Base-by-base conservation (phyloP, 92 coral and sea anemone species). In the Palythoa grandiflora region DNA sequence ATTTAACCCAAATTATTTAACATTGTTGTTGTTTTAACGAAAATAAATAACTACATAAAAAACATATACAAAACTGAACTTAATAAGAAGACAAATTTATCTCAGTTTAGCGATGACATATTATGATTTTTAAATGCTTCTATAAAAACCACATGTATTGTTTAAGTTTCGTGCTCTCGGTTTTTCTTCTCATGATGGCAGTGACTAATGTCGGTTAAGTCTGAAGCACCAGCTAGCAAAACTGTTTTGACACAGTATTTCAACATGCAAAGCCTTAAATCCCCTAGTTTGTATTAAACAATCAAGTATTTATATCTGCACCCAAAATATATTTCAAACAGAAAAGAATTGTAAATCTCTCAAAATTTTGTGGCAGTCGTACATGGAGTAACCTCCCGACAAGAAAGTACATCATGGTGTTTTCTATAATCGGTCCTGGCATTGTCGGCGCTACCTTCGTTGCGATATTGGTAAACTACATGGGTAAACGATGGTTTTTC, bases 361-460 rank as follows among this genome's bases (percentile, higher is more conserved):
- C 54, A 73, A 44, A 38, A 28, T 28, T 15, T 44, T 73, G 14
- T 38, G 39, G 6, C 36, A 11, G 16, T 59, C 5, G 6, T 17
- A 50, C 19, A 14, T 48, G 17, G 35, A 6, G 36, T 20, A 40
- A 73, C 3, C 40, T 73, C 47, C 7, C 2, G 75, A 2, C 39
- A 6, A 47, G 54, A 28, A 36, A 3, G 4, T 59, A 13, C 3
- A 17, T 4, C 65, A 78, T 78, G 83, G 83, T 78, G 20, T 78
- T 78, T n/a, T 16, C 68, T 57, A 44, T 78, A 3, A 78, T 78
- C 36, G 83, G 83, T n/a, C 68, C 66, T 14, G 83, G 83, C 5
- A 78, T 78, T 57, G 83, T 78, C 19, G 83, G 83, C 6, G 83
- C 83, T 2, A 13, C 71, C 57, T 55, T 78, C n/a, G 15, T 78